phyloP scores from a whole-genome alignment of 2,797 vertebrate genomes.

The Anniella stebbinsi region DNA sequence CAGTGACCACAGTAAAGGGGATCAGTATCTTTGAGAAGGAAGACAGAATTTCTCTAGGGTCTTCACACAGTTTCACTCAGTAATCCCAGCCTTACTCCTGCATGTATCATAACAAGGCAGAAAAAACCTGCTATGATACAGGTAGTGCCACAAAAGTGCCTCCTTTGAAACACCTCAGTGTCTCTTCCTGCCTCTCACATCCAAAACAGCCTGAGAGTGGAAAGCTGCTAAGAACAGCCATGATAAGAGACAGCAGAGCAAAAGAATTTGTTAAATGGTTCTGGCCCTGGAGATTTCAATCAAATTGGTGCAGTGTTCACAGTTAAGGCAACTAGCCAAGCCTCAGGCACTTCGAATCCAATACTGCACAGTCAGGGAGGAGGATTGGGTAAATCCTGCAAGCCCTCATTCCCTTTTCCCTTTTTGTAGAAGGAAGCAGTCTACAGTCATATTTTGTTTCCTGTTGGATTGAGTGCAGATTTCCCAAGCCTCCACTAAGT shows the following conservation, averaged over 20 bases:
- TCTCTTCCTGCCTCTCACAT: not conserved
- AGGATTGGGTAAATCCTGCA: not conserved
- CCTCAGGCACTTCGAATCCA: not conserved
- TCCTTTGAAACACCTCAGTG: not conserved
- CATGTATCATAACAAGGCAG: not conserved
- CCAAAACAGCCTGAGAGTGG: not conserved
- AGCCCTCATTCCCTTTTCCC: not conserved
- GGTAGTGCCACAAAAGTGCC: not conserved
- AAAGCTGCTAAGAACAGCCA: not conserved
- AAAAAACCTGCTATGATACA: not conserved
- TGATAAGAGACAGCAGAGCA: not conserved
- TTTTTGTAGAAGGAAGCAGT: not conserved
- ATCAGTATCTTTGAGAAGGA: not conserved
- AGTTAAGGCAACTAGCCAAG: not conserved
- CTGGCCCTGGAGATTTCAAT: not conserved
- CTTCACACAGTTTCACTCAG: not conserved
- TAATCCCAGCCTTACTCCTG: not conserved
- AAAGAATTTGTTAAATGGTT: not conserved
- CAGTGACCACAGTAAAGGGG: not conserved
- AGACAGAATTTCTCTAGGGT: not conserved
- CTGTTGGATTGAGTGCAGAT: not conserved
- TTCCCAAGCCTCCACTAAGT: not conserved
- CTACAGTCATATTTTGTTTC: not conserved
- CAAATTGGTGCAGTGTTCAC: not conserved
- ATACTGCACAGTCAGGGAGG: not conserved